Percentiles rank a stretch among this genome's conserved stretches.
Conservation (phyloP, 2,797 vertebrate genomes). For the Pangasius krempfi region DNA sequence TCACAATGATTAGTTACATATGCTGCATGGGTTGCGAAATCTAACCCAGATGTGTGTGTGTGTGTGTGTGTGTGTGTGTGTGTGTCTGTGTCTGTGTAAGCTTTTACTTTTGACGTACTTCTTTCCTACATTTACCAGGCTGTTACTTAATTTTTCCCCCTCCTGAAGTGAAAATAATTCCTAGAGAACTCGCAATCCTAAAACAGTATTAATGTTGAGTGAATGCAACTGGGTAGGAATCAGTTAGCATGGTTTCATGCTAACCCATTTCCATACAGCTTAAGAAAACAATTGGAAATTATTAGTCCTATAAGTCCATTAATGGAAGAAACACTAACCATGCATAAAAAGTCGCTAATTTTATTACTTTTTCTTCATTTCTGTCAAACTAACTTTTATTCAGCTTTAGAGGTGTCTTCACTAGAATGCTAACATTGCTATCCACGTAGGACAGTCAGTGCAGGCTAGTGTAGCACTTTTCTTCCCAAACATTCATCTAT, state of each 20-base stretch:
- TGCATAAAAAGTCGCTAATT: neutral
- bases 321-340: neutral
- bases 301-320: neutral
- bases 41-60: conserved; percentile 44
- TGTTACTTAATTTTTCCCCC: neutral
- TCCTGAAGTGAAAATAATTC: conserved; percentile 17
- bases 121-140: neutral
- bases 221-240: neutral
- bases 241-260: neutral
- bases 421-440: neutral
- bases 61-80: conserved; percentile 6
- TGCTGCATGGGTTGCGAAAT: conserved; percentile 44
- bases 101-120: neutral
- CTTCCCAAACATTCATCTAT: neutral
- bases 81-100: neutral
- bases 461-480: neutral
- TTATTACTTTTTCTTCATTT: neutral
- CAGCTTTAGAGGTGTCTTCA: neutral
- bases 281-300: neutral
- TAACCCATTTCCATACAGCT: neutral
- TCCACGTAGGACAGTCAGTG: no score
- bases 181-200: neutral
- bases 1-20: conserved; percentile 32
- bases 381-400: neutral
- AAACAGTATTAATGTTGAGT: neutral